Evolutionary conservation across 1,140 invertebrate species (phyloP).

Genomic region (Diploscapter pachys): DNA sequence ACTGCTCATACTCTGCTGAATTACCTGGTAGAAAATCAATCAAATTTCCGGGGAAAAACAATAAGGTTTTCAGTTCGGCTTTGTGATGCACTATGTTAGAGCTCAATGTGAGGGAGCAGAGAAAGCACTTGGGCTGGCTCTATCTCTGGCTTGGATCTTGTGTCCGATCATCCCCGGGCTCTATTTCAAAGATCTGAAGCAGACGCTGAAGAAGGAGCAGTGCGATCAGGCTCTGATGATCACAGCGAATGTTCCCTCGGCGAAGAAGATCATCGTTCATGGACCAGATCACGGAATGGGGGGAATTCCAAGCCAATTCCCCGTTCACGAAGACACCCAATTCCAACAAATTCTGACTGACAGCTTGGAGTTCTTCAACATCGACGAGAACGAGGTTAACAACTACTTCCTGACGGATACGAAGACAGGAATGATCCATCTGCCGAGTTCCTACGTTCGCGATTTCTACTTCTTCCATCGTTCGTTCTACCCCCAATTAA

Average conservation of each 20-base stretch:
- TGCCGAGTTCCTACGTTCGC: constrained; percentile 60
- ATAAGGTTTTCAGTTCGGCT: constrained; percentile 71
- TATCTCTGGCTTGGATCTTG: constrained; percentile 94
- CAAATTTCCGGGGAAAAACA: neutral
- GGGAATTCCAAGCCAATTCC: constrained; percentile 95
- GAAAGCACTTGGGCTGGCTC: constrained; percentile 83
- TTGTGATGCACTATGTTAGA: constrained; percentile 97
- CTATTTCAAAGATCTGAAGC: constrained; percentile 98
- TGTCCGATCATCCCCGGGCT: constrained; percentile 90
- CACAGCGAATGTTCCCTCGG: constrained; percentile 95
- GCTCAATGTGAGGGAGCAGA: constrained; percentile 83
- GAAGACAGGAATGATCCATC: constrained; percentile 79
- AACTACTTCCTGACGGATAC: constrained; percentile 93
- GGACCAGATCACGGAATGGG: constrained; percentile 81
- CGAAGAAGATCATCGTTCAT: constrained; percentile 98
- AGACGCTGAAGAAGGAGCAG: constrained; percentile 95
- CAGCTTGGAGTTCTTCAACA: constrained; percentile 93
- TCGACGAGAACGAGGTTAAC: constrained; percentile 80
- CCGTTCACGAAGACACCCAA: constrained; percentile 96
- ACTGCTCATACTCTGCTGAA: constrained; percentile 98
- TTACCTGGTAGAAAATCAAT: constrained; percentile 72
- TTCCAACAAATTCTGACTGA: constrained; percentile 92
- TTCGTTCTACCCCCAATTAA: constrained; percentile 93
- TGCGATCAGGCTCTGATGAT: constrained; percentile 92
- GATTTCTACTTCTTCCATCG: constrained; percentile 99